Conservation (phyloP, 2,797 vertebrate species). For the Kryptopterus vitreolus region DNA sequence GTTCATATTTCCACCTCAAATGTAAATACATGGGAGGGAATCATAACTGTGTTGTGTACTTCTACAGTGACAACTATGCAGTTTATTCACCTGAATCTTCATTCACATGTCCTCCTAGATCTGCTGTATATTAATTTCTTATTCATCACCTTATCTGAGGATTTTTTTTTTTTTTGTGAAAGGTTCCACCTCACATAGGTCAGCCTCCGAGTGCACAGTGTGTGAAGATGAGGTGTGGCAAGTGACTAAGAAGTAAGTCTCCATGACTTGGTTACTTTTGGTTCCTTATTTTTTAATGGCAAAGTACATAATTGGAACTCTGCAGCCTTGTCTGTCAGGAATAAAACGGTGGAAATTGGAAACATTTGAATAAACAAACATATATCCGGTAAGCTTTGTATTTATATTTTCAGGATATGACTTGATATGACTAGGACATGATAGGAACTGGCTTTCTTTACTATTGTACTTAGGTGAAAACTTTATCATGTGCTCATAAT, state of each 20-base stretch:
- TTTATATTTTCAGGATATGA: neutral
- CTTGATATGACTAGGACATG: too few relatives aligned
- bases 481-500: neutral
- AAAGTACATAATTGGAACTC: neutral
- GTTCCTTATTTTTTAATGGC: slow-evolving; percentile 8
- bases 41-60: neutral
- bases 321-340: neutral
- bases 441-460: neutral
- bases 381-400: slow-evolving; percentile 27
- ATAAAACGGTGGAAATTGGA: slow-evolving; percentile 13
- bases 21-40: slow-evolving; percentile 29
- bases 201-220: slow-evolving; percentile 12
- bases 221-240: slow-evolving; percentile 48
- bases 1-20: slow-evolving; percentile 32
- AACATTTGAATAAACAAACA: neutral
- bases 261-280: slow-evolving; percentile 13
- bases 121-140: neutral
- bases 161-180: slow-evolving; percentile 3
- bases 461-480: neutral
- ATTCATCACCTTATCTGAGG: slow-evolving; percentile 19
- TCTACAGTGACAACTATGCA: neutral
- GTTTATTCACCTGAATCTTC: neutral
- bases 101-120: neutral
- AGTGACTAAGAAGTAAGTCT: neutral
- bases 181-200: slow-evolving; percentile 23